Conservation (phyloP, 1,140 invertebrate genomes). For the Pseudomyrmex flavicornis region DNA sequence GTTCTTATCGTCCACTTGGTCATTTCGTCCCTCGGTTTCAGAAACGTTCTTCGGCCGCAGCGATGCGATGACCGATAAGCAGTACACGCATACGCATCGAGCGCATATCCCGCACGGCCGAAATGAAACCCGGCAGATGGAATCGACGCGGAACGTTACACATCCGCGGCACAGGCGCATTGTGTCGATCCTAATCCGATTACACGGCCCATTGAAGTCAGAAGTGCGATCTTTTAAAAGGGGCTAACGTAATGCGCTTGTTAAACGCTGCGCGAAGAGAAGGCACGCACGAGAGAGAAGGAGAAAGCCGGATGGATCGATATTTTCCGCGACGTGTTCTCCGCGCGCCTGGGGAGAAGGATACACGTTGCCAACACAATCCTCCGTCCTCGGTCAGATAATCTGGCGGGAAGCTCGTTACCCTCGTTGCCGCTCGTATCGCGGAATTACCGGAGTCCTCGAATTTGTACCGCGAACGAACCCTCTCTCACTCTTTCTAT, state of each 20-base stretch:
- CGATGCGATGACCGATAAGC: slow-evolving; percentile 4
- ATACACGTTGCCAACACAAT: slow-evolving; percentile 66
- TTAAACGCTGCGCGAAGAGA: slow-evolving; percentile 75
- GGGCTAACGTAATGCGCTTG: slow-evolving; percentile 80
- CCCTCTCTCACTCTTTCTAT: neutral
- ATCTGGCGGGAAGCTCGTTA: slow-evolving; percentile 78
- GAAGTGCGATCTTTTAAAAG: slow-evolving; percentile 85
- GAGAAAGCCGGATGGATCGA: slow-evolving; percentile 71
- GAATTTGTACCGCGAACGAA: slow-evolving; percentile 72
- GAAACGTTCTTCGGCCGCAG: neutral
- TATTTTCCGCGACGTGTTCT: slow-evolving; percentile 76
- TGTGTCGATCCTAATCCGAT: slow-evolving; percentile 83
- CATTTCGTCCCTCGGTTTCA: neutral
- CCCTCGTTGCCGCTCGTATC: slow-evolving; percentile 72
- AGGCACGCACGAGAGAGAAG: slow-evolving; percentile 8
- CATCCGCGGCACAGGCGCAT: slow-evolving; percentile 70
- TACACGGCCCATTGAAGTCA: slow-evolving; percentile 85
- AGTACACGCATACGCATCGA: slow-evolving; percentile 36
- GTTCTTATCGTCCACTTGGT: neutral
- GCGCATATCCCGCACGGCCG: neutral
- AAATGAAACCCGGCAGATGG: slow-evolving; percentile 78
- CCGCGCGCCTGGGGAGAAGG: slow-evolving; percentile 40
- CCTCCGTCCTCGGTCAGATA: slow-evolving; percentile 68
- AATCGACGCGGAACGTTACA: slow-evolving; percentile 76
- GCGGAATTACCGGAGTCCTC: slow-evolving; percentile 71